These are phyloP conservation scores for Poecilia latipinna DNA, from an alignment of 2,113 vertebrate genomes.

Conservation along the genomic window DNA sequence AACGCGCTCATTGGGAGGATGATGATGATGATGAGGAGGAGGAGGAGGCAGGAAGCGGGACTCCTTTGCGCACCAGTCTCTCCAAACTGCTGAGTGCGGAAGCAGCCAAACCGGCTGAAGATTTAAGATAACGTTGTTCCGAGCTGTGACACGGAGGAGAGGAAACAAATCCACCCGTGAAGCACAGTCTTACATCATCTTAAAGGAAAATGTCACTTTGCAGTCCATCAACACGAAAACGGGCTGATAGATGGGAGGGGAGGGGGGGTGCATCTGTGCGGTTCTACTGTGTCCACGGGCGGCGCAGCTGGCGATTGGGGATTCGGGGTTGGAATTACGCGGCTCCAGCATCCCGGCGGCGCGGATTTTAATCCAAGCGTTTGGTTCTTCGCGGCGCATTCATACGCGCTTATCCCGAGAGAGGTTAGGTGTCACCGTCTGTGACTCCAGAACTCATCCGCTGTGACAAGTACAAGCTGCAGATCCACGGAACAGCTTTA, in stretches of 20 bases:
- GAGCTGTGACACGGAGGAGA: constrained; percentile 72
- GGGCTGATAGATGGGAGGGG: constrained; percentile 2
- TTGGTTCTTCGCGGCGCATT: constrained; percentile 45
- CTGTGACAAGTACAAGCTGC: constrained; percentile 27
- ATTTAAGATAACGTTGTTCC: constrained; percentile 83
- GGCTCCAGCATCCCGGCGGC: constrained; percentile 47
- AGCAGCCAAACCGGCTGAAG: constrained; percentile 72
- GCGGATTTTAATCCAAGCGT: constrained; percentile 64
- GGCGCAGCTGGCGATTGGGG: constrained; percentile 46
- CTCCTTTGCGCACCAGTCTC: constrained; percentile 60
- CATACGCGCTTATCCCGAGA: constrained; percentile 52
- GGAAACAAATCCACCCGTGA: constrained; percentile 80
- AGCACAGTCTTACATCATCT: constrained; percentile 95
- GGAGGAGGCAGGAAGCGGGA: constrained; percentile 35
- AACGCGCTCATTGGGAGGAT: constrained; percentile 13
- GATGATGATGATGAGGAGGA: neutral
- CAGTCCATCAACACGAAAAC: constrained; percentile 26
- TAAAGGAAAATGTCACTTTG: constrained; percentile 90
- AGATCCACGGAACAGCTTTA: neutral
- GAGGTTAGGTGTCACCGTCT: constrained; percentile 39
- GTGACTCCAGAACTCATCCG: constrained; percentile 37
- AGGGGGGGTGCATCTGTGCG: constrained; percentile 10
- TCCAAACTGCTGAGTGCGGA: constrained; percentile 66
- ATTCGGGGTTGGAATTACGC: constrained; percentile 49
- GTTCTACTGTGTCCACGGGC: constrained; percentile 27